These are phyloP conservation scores for Bombylius major DNA, from an alignment of 2,888 invertebrate species.

Conservation along the genomic window DNA sequence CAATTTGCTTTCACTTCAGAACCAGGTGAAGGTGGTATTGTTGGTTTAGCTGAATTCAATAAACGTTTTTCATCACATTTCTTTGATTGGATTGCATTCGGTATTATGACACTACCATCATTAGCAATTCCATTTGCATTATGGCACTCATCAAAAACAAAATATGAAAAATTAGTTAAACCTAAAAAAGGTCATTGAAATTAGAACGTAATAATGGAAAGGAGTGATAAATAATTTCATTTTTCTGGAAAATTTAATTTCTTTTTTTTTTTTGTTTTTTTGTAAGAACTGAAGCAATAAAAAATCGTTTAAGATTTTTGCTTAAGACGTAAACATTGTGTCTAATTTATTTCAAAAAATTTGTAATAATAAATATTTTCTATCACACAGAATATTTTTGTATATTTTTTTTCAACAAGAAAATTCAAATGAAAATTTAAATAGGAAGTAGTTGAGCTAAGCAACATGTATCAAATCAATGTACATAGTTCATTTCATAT, in stretches of 20 bases:
- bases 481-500: no score
- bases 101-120: constrained; percentile 91
- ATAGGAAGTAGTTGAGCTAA: no score
- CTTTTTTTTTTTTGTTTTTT: neutral
- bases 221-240: no score
- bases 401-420: no score
- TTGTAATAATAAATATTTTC: neutral
- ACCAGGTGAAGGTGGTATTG: constrained; percentile 91
- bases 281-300: neutral
- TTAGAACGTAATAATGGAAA: neutral
- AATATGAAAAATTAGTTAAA: constrained; percentile 74
- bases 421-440: no score
- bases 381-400: no score
- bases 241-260: no score
- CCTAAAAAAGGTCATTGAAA: constrained; percentile 44
- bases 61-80: constrained; percentile 95
- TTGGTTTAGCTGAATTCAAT: constrained; percentile 84
- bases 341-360: neutral
- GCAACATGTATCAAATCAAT: no score
- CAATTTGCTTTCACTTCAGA: constrained; percentile 69
- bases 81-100: constrained; percentile 94
- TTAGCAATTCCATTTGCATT: constrained; percentile 85
- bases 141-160: constrained; percentile 90
- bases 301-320: neutral
- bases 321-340: neutral